Evolutionary conservation across 2,888 invertebrate species (phyloP).

Genomic region (Neoaliturus tenellus): DNA sequence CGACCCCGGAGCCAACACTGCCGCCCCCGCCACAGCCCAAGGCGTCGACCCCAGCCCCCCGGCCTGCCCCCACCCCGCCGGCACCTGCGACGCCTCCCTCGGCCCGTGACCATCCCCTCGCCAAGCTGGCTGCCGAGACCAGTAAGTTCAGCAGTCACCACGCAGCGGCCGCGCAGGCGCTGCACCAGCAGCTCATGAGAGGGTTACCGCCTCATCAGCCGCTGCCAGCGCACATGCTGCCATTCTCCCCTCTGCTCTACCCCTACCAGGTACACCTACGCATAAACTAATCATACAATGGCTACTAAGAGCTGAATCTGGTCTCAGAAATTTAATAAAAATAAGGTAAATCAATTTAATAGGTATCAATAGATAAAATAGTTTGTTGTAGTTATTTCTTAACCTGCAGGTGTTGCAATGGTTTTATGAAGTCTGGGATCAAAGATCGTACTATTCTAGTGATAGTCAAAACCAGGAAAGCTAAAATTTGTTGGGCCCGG

Average conservation of each 20-base stretch:
- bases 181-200: constrained; percentile 67
- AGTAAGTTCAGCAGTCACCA: constrained; percentile 68
- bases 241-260: constrained; percentile 91
- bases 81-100: constrained; percentile 71
- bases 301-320: too few species aligned
- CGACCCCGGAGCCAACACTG: constrained; percentile 72
- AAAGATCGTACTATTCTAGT: too few species aligned
- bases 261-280: constrained; percentile 95
- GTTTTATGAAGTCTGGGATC: too few species aligned
- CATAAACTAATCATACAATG: too few species aligned
- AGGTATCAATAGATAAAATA: too few species aligned
- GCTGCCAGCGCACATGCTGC: constrained; percentile 92
- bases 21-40: constrained; percentile 61
- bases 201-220: constrained; percentile 71
- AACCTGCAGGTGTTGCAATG: too few species aligned
- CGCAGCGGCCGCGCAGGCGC: constrained; percentile 74
- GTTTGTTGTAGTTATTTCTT: too few species aligned
- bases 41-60: constrained; percentile 59
- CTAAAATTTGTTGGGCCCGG: too few species aligned
- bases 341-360: too few species aligned
- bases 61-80: constrained; percentile 57
- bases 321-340: too few species aligned
- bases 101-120: constrained; percentile 69
- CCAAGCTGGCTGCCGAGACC: constrained; percentile 67
- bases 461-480: too few species aligned